Evolutionary conservation across 2,797 vertebrate species (phyloP).

Genomic region (Mormyrops attenuatus): DNA sequence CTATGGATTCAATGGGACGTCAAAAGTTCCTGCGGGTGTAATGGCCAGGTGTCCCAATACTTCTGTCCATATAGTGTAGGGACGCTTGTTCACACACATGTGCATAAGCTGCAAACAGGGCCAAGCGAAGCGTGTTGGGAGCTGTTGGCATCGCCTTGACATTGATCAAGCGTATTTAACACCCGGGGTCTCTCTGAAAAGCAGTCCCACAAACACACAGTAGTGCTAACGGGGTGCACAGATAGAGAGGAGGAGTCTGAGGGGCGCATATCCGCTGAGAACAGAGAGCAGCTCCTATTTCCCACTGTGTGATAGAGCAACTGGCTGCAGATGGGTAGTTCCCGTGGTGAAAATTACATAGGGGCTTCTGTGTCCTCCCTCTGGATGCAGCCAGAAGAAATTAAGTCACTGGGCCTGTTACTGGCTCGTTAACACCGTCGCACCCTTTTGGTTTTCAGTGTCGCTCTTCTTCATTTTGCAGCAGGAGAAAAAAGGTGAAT

Average conservation of each 20-base stretch:
- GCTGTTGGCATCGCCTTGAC: not conserved
- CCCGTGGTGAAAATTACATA: constrained; percentile 60
- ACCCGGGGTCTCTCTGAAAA: not conserved
- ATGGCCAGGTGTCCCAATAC: not conserved
- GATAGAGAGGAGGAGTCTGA: constrained; percentile 4
- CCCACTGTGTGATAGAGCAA: constrained; percentile 55
- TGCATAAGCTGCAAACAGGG: not conserved
- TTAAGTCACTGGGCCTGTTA: constrained; percentile 1
- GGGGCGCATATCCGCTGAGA: not conserved
- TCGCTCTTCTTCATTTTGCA: not conserved
- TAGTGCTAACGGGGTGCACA: not conserved
- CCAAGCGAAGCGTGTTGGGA: not conserved
- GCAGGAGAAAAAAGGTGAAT: not conserved
- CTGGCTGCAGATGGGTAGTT: constrained; percentile 65
- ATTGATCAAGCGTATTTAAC: not conserved
- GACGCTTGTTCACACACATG: not conserved
- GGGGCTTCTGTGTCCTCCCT: not conserved
- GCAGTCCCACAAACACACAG: not conserved
- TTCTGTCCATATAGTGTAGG: not conserved
- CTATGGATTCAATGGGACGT: not conserved
- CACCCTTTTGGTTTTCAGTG: not conserved
- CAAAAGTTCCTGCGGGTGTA: not conserved
- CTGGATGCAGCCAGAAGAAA: constrained; percentile 23
- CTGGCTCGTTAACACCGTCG: not conserved
- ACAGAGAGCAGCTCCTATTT: constrained; percentile 29